Percentiles rank a stretch among this genome's conserved stretches.
Evolutionary conservation across 2,113 vertebrate species (phyloP).

Genomic region (Periophthalmus modestus): DNA sequence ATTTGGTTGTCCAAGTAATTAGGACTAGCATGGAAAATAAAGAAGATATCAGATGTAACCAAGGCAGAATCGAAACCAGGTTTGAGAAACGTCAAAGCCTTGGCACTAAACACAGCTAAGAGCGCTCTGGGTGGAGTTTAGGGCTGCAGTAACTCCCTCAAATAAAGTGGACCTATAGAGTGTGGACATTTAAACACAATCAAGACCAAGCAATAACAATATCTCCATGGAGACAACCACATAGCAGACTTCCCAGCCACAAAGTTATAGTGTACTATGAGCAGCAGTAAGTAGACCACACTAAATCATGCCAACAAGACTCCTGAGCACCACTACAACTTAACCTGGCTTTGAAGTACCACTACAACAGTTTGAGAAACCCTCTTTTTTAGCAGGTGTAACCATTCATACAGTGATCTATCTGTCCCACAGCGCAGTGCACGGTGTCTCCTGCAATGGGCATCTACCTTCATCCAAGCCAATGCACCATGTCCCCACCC

Average conservation of each 20-base stretch:
- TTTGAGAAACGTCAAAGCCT: no score
- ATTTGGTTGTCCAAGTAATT: not conserved
- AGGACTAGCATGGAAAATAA: no score
- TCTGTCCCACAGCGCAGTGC: slow-evolving; percentile 42
- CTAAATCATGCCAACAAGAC: not conserved
- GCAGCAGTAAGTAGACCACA: not conserved
- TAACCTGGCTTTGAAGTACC: no score
- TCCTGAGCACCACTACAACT: not conserved
- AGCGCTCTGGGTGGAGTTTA: no score
- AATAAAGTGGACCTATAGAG: no score
- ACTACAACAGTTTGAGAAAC: not conserved
- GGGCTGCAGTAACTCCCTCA: no score
- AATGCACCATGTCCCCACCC: not conserved
- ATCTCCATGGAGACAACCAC: no score
- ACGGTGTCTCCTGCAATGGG: slow-evolving; percentile 48
- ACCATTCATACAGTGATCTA: slow-evolving; percentile 53
- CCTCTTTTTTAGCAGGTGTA: not conserved
- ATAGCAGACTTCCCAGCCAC: not conserved
- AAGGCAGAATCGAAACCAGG: no score
- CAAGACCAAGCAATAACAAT: no score
- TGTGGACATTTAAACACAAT: no score
- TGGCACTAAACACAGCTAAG: no score
- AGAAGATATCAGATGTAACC: no score
- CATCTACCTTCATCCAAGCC: slow-evolving; percentile 43
- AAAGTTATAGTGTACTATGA: not conserved